phyloP scores from a whole-genome alignment of 2,113 vertebrate species.

The Megaceryle torquata region DNA sequence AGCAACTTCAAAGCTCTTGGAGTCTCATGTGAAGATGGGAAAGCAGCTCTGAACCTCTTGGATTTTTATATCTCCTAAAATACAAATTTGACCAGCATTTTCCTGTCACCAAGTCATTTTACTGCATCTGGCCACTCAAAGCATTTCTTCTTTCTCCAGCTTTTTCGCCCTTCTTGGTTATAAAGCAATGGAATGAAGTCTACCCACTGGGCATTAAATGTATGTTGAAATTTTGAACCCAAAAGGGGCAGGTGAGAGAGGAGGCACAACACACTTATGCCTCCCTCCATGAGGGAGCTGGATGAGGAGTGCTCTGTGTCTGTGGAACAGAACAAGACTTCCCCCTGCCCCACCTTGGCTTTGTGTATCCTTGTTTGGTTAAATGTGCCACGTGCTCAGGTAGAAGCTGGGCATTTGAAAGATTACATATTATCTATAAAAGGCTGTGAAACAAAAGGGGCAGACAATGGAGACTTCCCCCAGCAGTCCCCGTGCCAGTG shows the following conservation, averaged over 20 bases:
- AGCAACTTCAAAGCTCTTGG: not conserved
- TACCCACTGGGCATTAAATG: not conserved
- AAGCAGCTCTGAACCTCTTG: not conserved
- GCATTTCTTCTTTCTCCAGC: not conserved
- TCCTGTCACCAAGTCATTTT: not conserved
- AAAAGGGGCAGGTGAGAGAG: fast-evolving
- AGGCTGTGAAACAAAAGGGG: not conserved
- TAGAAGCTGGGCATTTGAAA: not conserved
- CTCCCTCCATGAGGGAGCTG: not conserved
- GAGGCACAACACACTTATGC: fast-evolving
- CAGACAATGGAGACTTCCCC: not conserved
- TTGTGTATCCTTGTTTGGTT: fast-evolving
- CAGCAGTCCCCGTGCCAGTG: not conserved
- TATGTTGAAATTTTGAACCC: not conserved
- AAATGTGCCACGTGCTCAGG: too few relatives aligned
- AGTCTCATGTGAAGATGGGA: not conserved
- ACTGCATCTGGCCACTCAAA: not conserved
- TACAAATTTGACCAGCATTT: not conserved
- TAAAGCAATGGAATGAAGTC: not conserved
- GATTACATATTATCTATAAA: not conserved
- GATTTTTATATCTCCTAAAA: not conserved
- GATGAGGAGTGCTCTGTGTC: fast-evolving
- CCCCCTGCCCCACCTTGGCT: too few relatives aligned
- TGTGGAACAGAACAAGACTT: not conserved
- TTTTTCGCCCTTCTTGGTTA: not conserved